Percentiles rank a stretch among this genome's conserved stretches.
Conservation (phyloP, 2,888 invertebrate genomes). For the Mantis religiosa region DNA sequence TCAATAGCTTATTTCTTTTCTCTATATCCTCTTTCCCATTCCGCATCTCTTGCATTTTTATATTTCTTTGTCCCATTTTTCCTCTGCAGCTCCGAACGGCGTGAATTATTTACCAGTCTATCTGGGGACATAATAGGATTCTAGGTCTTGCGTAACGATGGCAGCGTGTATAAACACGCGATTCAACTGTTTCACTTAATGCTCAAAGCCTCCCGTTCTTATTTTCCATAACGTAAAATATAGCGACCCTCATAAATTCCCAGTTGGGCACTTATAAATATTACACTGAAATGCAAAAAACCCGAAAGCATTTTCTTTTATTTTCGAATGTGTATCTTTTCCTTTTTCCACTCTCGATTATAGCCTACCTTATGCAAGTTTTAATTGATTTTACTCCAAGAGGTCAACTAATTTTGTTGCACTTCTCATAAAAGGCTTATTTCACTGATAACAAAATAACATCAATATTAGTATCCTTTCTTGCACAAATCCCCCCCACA, state of each 20-base stretch:
- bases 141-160: not conserved
- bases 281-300: not conserved
- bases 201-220: not conserved
- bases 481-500: too few relatives aligned
- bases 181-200: not conserved
- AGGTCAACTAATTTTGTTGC: too few relatives aligned
- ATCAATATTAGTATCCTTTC: too few relatives aligned
- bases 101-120: not conserved
- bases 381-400: not conserved
- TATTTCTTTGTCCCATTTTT: not conserved
- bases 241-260: not conserved
- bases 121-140: not conserved
- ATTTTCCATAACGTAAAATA: not conserved
- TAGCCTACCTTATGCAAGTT: not conserved
- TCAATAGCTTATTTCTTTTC: not conserved
- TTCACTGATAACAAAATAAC: too few relatives aligned
- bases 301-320: not conserved
- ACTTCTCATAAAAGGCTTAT: too few relatives aligned
- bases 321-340: not conserved
- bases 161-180: not conserved
- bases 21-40: not conserved
- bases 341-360: not conserved
- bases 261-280: not conserved
- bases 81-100: not conserved
- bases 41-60: not conserved